These are phyloP conservation scores for Paraescarpia echinospica DNA, from an alignment of 1,140 invertebrate species.

Conservation along the genomic window DNA sequence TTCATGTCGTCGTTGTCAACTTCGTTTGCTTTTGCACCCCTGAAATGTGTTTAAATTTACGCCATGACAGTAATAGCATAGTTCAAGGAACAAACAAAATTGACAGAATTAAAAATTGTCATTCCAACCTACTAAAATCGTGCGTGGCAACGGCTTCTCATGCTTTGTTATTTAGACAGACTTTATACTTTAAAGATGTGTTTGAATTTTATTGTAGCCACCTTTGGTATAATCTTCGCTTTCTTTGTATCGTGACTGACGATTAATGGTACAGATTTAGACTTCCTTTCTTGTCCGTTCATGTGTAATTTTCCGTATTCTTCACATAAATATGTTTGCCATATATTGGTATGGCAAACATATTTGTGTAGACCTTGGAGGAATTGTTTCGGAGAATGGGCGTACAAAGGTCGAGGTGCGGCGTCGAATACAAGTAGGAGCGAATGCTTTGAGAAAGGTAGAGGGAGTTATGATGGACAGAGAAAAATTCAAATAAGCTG, in stretches of 20 bases:
- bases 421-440: too few relatives aligned
- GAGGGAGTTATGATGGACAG: too few relatives aligned
- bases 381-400: too few relatives aligned
- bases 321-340: background rate
- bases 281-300: background rate
- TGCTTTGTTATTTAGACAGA: background rate
- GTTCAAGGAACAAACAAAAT: background rate
- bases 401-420: too few relatives aligned
- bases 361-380: too few relatives aligned
- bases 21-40: constrained; percentile 52
- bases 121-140: too few relatives aligned
- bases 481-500: too few relatives aligned
- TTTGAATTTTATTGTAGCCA: background rate
- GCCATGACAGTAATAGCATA: background rate
- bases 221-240: background rate
- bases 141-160: background rate
- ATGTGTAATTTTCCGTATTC: background rate
- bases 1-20: constrained; percentile 61
- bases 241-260: background rate
- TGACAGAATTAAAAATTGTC: background rate
- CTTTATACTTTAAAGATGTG: background rate
- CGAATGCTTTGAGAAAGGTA: too few relatives aligned
- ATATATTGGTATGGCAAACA: too few relatives aligned
- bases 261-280: background rate
- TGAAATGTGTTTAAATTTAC: constrained; percentile 31